Evolutionary conservation across 2,888 invertebrate genomes (phyloP).

Genomic region (Caenorhabditis drosophilae): DNA sequence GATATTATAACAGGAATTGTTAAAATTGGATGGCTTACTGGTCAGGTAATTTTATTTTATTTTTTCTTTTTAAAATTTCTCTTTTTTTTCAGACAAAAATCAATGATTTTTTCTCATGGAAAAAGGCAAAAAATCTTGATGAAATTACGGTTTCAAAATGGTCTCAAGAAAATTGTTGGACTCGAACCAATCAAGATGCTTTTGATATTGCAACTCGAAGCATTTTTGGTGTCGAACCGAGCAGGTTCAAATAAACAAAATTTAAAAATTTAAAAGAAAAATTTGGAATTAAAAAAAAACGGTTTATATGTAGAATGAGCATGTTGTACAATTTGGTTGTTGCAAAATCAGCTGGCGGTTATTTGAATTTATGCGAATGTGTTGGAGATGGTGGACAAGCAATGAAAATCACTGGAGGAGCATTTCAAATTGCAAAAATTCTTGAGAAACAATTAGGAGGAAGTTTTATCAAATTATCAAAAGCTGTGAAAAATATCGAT

Average conservation of each 20-base stretch:
- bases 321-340: slow-evolving; percentile 43
- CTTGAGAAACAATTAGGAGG: slow-evolving; percentile 10
- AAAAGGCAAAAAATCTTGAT: slow-evolving; percentile 31
- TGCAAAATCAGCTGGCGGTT: slow-evolving; percentile 41
- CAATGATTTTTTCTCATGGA: slow-evolving; percentile 31
- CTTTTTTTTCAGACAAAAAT: slow-evolving; percentile 23
- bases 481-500: background rate
- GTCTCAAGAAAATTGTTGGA: slow-evolving; percentile 36
- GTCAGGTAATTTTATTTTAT: too few relatives aligned
- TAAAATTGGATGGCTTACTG: slow-evolving; percentile 27
- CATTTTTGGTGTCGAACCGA: slow-evolving; percentile 39
- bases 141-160: slow-evolving; percentile 41
- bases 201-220: slow-evolving; percentile 34
- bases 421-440: slow-evolving; percentile 33
- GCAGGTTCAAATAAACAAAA: slow-evolving; percentile 11
- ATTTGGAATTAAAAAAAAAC: too few relatives aligned
- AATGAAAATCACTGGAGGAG: slow-evolving; percentile 26
- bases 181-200: slow-evolving; percentile 31
- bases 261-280: slow-evolving; percentile 2
- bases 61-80: too few relatives aligned
- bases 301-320: slow-evolving; percentile 38
- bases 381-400: slow-evolving; percentile 43
- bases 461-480: background rate
- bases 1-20: slow-evolving; percentile 22
- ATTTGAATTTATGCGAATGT: slow-evolving; percentile 28